Conservation (phyloP, 2,888 invertebrate genomes). For the Xylophagus ater region DNA sequence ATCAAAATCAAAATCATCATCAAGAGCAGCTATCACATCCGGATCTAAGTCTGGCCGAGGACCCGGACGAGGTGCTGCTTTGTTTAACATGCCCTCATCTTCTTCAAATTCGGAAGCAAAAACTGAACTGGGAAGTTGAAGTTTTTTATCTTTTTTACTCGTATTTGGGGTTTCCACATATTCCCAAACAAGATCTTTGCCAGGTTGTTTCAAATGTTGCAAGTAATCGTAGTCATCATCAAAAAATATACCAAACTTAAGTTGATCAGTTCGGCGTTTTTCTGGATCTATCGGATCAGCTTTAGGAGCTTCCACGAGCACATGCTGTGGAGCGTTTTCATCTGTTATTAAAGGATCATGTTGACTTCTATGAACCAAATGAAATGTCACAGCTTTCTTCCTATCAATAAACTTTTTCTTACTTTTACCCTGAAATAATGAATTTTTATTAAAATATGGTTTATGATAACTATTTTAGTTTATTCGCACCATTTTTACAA, state of each 20-base stretch:
- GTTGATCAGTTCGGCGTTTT: slow-evolving; percentile 57
- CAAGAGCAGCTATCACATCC: slow-evolving; percentile 84
- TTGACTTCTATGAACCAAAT: slow-evolving; percentile 87
- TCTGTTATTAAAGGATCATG: slow-evolving; percentile 83
- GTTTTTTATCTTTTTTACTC: slow-evolving; percentile 26
- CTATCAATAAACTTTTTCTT: slow-evolving; percentile 68
- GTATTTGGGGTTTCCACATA: slow-evolving; percentile 35
- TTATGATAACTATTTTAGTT: too few relatives aligned
- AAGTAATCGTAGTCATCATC: slow-evolving; percentile 94
- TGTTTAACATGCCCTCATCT: slow-evolving; percentile 51
- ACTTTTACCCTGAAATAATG: slow-evolving; percentile 27
- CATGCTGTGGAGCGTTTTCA: slow-evolving; percentile 78
- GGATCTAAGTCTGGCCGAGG: slow-evolving; percentile 72
- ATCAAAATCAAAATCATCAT: slow-evolving; percentile 81
- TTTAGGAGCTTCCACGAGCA: slow-evolving; percentile 50
- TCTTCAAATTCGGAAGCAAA: slow-evolving; percentile 83
- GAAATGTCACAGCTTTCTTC: slow-evolving; percentile 83
- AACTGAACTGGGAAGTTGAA: slow-evolving; percentile 72
- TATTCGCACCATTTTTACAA: too few relatives aligned
- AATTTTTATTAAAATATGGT: too few relatives aligned
- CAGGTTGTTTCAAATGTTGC: slow-evolving; percentile 59
- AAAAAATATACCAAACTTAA: slow-evolving; percentile 82
- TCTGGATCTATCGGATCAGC: slow-evolving; percentile 27
- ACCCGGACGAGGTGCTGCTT: slow-evolving; percentile 38
- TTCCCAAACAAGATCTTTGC: slow-evolving; percentile 35